Base-by-base conservation (phyloP, 2,888 invertebrate genomes). In the Nemurella pictetii region DNA sequence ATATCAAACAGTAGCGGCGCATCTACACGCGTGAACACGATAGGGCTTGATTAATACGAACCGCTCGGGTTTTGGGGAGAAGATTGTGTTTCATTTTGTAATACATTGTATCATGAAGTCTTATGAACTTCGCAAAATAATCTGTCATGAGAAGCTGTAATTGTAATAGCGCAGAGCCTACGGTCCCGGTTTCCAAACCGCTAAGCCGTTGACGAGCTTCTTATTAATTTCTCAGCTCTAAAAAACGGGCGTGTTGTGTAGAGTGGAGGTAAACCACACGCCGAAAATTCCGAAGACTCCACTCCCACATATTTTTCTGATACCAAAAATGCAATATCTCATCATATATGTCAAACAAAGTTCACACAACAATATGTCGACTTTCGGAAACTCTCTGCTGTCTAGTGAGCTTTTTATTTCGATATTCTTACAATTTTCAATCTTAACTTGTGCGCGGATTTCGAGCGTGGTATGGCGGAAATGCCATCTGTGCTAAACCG, bases 21-120 rank as follows among this genome's bases (percentile, higher is more conserved):
- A 78, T 75, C 75, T 75, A 75, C 75, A 75, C 75, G 75, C 75
- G n/a, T 75, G 26, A 75, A 75, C 75, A 75, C 9, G 75, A 75
- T 75, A 75, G 28, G n/a, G 28, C 9, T 27, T 75, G 75, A 75
- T 75, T 75, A 75, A 75, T 75, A 27, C 26, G 55, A 55, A 55
- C 55, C 27, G 75, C 28, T n/a, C n/a, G 75, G 75, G 75, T 75
- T 75, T 75, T 27, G 75, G 28, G 26, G 75, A 26, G 28, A 15
- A 55, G 20, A 55, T 55, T 20, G 55, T 55, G 55, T 55, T 55
- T 55, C 9, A 55, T 55, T 55, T 55, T 55, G 55, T 55, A 7
- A 1, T 55, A 55, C 55, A 55, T 55, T 55, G 55, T 55, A 20
- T 55, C 55, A 55, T 55, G 55, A 55, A 55, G 55, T 20, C 55